phyloP scores from a whole-genome alignment of 2,888 invertebrate genomes.

The Petrophora chlorosata region DNA sequence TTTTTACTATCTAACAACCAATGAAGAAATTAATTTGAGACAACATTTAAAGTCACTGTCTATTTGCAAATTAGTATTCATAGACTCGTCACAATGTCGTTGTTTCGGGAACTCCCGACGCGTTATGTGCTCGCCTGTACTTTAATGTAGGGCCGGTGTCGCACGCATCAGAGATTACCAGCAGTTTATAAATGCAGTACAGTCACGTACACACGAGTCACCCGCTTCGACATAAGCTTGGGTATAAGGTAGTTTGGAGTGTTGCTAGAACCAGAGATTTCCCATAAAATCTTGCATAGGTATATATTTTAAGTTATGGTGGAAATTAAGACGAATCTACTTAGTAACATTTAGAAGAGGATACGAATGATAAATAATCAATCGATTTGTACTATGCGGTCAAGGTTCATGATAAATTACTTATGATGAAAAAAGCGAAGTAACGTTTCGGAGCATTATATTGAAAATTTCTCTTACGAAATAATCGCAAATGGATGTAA shows the following conservation, averaged over 20 bases:
- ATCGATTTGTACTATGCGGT: too few relatives aligned
- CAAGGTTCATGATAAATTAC: too few relatives aligned
- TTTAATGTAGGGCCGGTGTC: conserved; percentile 52
- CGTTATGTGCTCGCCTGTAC: conserved; percentile 62
- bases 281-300: not conserved
- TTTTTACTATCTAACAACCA: conserved; percentile 5
- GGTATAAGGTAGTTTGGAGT: conserved; percentile 7
- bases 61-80: conserved; percentile 62
- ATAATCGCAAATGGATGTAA: too few relatives aligned
- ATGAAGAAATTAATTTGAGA: conserved; percentile 1
- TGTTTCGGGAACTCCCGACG: conserved; percentile 59
- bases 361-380: too few relatives aligned
- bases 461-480: too few relatives aligned
- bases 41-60: too few relatives aligned
- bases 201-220: conserved; percentile 68
- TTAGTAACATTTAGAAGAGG: too few relatives aligned
- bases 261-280: conserved; percentile 1
- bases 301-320: too few relatives aligned
- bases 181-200: conserved; percentile 54
- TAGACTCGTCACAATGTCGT: conserved; percentile 41
- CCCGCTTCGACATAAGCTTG: conserved; percentile 32
- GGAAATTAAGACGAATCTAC: too few relatives aligned
- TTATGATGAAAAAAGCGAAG: too few relatives aligned
- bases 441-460: too few relatives aligned
- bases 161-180: conserved; percentile 57